Conservation (phyloP, 2,888 invertebrate genomes). For the Antheraea assamensis region DNA sequence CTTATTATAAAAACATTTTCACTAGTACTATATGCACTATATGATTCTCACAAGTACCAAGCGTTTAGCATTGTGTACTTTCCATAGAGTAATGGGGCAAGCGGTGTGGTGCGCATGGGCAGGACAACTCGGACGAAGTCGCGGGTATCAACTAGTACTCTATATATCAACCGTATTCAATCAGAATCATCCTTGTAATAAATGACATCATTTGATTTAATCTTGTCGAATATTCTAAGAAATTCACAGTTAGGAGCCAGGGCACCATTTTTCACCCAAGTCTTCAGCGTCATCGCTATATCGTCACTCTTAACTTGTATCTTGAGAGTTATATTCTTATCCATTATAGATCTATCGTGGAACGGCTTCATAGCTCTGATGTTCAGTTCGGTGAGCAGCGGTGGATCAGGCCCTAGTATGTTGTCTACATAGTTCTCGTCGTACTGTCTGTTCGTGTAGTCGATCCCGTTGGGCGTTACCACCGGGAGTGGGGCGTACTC, state of each 20-base stretch:
- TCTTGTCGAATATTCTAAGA: conserved; percentile 54
- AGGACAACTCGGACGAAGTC: too few relatives aligned
- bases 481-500: conserved; percentile 53
- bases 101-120: too few relatives aligned
- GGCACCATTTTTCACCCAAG: conserved; percentile 51
- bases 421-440: conserved; percentile 53
- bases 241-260: conserved; percentile 58
- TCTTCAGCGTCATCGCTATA: conserved; percentile 51
- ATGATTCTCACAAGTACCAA: too few relatives aligned
- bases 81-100: too few relatives aligned
- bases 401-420: conserved; percentile 62
- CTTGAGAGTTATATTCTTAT: conserved; percentile 53
- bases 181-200: conserved; percentile 42
- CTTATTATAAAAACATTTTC: too few relatives aligned
- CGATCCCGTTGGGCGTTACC: conserved; percentile 54
- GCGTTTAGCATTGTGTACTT: too few relatives aligned
- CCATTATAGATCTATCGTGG: conserved; percentile 45
- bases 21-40: too few relatives aligned
- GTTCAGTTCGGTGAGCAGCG: conserved; percentile 53
- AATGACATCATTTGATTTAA: conserved; percentile 55
- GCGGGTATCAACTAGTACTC: too few relatives aligned
- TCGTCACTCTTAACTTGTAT: conserved; percentile 53
- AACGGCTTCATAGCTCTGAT: conserved; percentile 48
- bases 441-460: conserved; percentile 57
- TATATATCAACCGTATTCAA: conserved; percentile 22